Percentiles rank a stretch among this genome's conserved stretches.
Evolutionary conservation across 2,113 vertebrate genomes (phyloP).

Genomic region (Gavia stellata): DNA sequence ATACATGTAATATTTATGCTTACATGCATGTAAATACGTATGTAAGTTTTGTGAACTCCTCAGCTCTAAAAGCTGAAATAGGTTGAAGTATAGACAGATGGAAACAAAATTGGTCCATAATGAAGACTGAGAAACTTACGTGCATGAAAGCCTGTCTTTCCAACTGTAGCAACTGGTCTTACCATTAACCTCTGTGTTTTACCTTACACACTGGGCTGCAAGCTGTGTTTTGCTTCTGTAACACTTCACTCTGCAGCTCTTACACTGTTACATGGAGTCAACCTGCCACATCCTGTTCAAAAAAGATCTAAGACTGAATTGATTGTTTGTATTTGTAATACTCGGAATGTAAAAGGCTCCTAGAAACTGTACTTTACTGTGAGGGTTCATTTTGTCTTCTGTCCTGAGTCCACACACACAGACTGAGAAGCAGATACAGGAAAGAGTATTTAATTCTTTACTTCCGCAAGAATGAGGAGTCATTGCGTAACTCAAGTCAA

Average conservation of each 20-base stretch:
- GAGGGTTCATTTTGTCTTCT: background rate
- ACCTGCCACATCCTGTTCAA: background rate
- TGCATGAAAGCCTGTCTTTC: background rate
- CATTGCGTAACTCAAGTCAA: background rate
- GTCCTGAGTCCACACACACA: background rate
- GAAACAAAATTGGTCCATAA: background rate
- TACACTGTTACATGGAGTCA: background rate
- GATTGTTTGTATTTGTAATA: background rate
- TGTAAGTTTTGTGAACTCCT: background rate
- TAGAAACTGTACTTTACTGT: background rate
- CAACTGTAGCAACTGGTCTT: background rate
- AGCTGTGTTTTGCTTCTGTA: background rate
- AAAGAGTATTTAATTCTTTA: background rate
- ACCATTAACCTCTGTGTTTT: background rate
- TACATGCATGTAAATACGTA: background rate
- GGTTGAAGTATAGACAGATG: background rate
- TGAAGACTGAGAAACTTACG: background rate
- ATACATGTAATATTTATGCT: background rate
- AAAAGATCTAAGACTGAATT: background rate
- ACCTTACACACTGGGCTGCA: background rate
- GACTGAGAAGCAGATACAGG: background rate
- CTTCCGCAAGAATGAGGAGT: background rate
- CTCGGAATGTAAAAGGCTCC: background rate
- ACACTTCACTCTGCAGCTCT: background rate
- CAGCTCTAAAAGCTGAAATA: background rate